Percentiles rank a stretch among this genome's conserved stretches.
Conservation (phyloP, 2,888 invertebrate species). For the Syritta pipiens region DNA sequence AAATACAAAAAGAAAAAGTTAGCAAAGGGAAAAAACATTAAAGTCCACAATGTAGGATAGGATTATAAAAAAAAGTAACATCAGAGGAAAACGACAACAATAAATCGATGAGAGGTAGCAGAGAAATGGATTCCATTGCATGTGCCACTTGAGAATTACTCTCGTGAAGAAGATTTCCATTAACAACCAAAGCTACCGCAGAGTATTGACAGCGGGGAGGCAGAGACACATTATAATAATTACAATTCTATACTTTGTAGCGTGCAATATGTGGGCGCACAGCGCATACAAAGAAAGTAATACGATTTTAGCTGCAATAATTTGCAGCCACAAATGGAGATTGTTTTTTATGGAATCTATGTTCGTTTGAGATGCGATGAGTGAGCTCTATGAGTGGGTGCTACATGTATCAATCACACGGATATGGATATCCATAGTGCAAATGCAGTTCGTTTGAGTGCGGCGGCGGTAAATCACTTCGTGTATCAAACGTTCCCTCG, state of each 20-base stretch:
- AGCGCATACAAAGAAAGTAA: conserved; percentile 12
- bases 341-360: conserved; percentile 9
- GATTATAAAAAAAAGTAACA: conserved; percentile 47
- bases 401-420: too few species aligned
- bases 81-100: conserved; percentile 41
- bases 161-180: conserved; percentile 63
- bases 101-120: conserved; percentile 51
- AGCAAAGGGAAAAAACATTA: conserved; percentile 27
- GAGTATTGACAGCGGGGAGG: not conserved
- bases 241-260: conserved; percentile 39
- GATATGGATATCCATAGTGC: conserved; percentile 13
- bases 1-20: conserved; percentile 23
- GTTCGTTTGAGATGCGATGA: not conserved
- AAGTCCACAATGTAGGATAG: conserved; percentile 55
- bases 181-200: conserved; percentile 46
- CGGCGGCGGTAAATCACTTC: too few species aligned
- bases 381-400: conserved; percentile 17
- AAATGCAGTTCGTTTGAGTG: too few species aligned
- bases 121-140: conserved; percentile 54
- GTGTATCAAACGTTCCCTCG: too few species aligned
- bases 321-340: conserved; percentile 30
- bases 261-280: not conserved
- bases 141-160: conserved; percentile 59
- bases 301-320: conserved; percentile 25
- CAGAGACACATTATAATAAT: conserved; percentile 58